A percentile compares a stretch with the other conserved stretches of the same genome.
Conservation (phyloP, 2,113 vertebrate species). For the Paracanthobrama guichenoti region DNA sequence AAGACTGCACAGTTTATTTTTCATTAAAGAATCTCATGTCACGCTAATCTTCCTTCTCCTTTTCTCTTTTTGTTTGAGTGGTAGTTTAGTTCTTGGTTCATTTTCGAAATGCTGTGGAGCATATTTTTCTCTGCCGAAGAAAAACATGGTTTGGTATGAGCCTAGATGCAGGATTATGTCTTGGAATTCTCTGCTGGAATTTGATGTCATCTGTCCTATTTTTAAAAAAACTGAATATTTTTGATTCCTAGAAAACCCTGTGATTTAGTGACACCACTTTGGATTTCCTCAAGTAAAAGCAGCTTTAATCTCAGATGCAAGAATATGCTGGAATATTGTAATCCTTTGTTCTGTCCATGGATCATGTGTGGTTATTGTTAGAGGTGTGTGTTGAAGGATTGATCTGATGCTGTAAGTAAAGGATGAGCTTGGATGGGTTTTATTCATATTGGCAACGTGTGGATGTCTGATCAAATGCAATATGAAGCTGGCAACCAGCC, state of each 20-base stretch:
- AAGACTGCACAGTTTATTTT: constrained; percentile 78
- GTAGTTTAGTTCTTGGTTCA: not conserved
- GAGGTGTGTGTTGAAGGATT: constrained; percentile 36
- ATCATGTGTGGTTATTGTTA: constrained; percentile 58
- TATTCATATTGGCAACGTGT: constrained; percentile 36
- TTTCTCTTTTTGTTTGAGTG: not conserved
- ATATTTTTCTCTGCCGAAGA: not conserved
- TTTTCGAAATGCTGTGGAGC: not conserved
- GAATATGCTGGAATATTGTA: constrained; percentile 53
- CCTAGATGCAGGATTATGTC: constrained; percentile 60
- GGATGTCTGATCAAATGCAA: constrained; percentile 15
- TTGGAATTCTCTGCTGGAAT: constrained; percentile 14
- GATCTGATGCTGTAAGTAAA: constrained; percentile 44
- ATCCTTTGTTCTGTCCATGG: constrained; percentile 68
- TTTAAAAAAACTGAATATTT: not conserved
- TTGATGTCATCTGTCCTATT: constrained; percentile 15
- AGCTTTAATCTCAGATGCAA: constrained; percentile 69
- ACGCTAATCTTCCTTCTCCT: constrained; percentile 51
- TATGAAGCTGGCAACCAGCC: constrained; percentile 18
- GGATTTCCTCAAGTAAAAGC: constrained; percentile 69
- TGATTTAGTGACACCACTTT: constrained; percentile 69
- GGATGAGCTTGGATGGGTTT: constrained; percentile 48
- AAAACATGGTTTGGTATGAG: not conserved
- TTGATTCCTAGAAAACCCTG: constrained; percentile 62
- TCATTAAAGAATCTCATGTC: constrained; percentile 68